Base-by-base conservation (phyloP, 2,113 vertebrate species). In the Rhombomys opimus region DNA sequence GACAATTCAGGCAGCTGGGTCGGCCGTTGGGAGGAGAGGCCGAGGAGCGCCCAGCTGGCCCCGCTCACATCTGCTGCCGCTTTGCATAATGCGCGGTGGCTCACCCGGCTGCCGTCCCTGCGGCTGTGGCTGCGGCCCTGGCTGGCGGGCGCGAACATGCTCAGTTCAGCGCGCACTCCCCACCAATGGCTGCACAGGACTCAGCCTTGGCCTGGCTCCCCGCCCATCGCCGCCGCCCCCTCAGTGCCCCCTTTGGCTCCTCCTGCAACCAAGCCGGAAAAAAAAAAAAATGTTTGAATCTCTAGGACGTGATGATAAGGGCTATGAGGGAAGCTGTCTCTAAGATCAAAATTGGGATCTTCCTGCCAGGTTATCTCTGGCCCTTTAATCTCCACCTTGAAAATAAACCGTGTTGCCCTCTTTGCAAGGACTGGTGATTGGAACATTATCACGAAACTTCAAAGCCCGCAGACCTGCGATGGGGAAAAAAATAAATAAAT, bases 91-190 rank as follows among this genome's bases (percentile, higher is more conserved):
- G 89, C 97, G 95, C 94, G 38, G 89, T 89, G 77, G 89, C 87
- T 89, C 93, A 46, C 32, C 90, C n/a, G 67, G 98, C 98, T 97
- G 98, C 99, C 98, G 77, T 76, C n/a, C 65, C 87, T 87, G 92
- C 67, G 67, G 89, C 96, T 73, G 96, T 90, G 68, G 89, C 94
- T 67, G 98, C 98, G 96, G 95, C 98, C 97, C 92, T 91, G 91
- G 92, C 97, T 94, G 97, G 99, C 97, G 97, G 98, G 99, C 98
- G 98, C 98, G 98, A 98, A 98, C 99, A 98, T 98, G 99, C 98
- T 99, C 99, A 98, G 98, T 98, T 84, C 96, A 91, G 98, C 98
- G 98, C 98, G 87, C 98, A 57, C 97, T 98, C 97, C 97, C 99
- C 97, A 98, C 98, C 97, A 97, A 97, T 98, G 98, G 98, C 98